phyloP scores from a whole-genome alignment of 2,113 vertebrate species.

The Podarcis raffonei region DNA sequence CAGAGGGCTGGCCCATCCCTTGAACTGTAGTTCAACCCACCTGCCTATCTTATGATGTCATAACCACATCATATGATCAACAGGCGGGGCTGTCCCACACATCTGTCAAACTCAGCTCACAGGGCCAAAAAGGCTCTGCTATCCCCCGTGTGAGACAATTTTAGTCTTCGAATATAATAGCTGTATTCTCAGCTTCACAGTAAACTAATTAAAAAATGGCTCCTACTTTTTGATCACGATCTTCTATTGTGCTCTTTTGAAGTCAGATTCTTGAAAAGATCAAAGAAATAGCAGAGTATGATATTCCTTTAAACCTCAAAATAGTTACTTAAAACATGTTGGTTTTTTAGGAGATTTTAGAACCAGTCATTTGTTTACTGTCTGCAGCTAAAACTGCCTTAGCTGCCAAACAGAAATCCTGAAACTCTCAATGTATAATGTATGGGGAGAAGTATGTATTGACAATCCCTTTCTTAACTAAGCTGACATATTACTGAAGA shows the following conservation, averaged over 20 bases:
- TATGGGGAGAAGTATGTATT: not conserved
- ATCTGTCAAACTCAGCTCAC: too few relatives aligned
- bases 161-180: not conserved
- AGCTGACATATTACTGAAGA: too few relatives aligned
- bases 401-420: not conserved
- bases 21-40: too few relatives aligned
- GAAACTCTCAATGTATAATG: not conserved
- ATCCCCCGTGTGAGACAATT: too few relatives aligned
- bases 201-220: not conserved
- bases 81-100: too few relatives aligned
- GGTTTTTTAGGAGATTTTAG: not conserved
- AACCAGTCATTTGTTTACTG: not conserved
- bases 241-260: not conserved
- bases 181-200: not conserved
- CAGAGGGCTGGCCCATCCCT: too few relatives aligned
- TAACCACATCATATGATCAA: too few relatives aligned
- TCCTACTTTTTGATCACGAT: not conserved
- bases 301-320: too few relatives aligned
- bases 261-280: not conserved
- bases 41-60: too few relatives aligned
- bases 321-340: not conserved
- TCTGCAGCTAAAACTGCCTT: not conserved
- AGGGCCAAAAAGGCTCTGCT: too few relatives aligned
- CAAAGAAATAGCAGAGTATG: not conserved
- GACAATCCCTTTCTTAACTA: not conserved